Evolutionary conservation across 2,888 invertebrate genomes (phyloP), one percentile per base, ranked within the genome.

Genomic region (Drosophila pseudotalamancana): DNA sequence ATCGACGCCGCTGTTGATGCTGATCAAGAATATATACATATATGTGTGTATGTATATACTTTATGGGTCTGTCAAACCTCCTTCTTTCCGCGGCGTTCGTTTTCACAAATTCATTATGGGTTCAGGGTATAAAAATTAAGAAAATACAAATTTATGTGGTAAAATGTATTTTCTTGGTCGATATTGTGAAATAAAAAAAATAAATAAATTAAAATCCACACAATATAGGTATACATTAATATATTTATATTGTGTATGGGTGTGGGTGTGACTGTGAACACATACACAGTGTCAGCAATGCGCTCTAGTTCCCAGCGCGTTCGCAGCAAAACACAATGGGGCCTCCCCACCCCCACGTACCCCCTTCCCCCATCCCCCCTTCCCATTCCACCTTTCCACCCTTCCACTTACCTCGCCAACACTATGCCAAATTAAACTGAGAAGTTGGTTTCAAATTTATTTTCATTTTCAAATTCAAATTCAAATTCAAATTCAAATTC

Each of bases 161-260:
- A 75, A 77, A 77, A 78, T 77, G 43, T 77, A 77, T 87, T 77
- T 77, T 80, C 77, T 84, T 63, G 85, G 77, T 78, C 85, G 75
- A 82, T 87, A 87, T 82, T 82, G 87, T 85, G 87, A 82, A 83
- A 87, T 85, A 82, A 78, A 85, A 82, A 87, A 87, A 84, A 81
- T 78, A 81, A 81, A 81, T 81, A 81, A 81, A 81, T 87, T 81
- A 81, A 81, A 80, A 65, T 81, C 65, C 75, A 48, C 76, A 80
- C 80, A 79, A 80, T 81, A 72, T 63, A 71, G 49, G 50, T 59
- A 61, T 56, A 57, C 49, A 65, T 43, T 50, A 43, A 50, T 42
- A 56, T 69, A 51, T 74, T 29, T 61, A 60, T 64, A 55, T 25
- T 25, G 27, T 42, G 31, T 49, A 31, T 49, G 29, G 55, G 32